phyloP scores from a whole-genome alignment of 1,140 invertebrate species.

The Amyelois transitella region DNA sequence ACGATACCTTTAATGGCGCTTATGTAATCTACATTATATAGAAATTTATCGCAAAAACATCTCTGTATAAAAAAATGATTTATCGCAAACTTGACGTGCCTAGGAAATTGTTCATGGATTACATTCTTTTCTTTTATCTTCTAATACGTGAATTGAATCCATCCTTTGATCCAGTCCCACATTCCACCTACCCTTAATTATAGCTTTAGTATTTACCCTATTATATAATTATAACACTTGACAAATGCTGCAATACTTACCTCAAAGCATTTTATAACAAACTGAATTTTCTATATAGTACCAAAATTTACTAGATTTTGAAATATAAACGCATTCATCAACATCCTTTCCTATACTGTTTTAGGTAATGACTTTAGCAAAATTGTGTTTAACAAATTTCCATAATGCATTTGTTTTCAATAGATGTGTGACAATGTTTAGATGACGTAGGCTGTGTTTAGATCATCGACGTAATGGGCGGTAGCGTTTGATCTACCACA shows the following conservation, averaged over 20 bases:
- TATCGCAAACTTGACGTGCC: too few relatives aligned
- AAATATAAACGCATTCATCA: conserved; percentile 26
- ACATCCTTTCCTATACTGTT: conserved; percentile 16
- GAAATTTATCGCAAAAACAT: too few relatives aligned
- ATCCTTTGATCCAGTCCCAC: conserved; percentile 28
- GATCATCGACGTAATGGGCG: conserved; percentile 44
- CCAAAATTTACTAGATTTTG: conserved; percentile 48
- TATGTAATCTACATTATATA: too few relatives aligned
- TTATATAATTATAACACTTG: conserved; percentile 24
- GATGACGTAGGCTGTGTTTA: conserved; percentile 53
- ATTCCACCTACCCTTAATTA: conserved; percentile 56
- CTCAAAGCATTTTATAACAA: conserved; percentile 33
- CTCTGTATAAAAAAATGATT: too few relatives aligned
- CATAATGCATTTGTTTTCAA: conserved; percentile 32
- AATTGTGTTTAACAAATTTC: conserved; percentile 13
- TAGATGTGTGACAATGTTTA: conserved; percentile 49
- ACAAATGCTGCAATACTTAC: conserved; percentile 50
- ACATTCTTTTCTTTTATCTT: neutral
- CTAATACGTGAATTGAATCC: conserved; percentile 12
- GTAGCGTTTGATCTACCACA: conserved; percentile 8
- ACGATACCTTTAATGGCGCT: too few relatives aligned
- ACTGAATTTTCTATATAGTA: conserved; percentile 31
- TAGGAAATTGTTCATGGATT: too few relatives aligned
- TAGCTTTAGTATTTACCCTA: conserved; percentile 65
- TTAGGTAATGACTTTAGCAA: conserved; percentile 16